Percentiles rank a stretch among this genome's conserved stretches.
These are phyloP conservation scores for Apostichopus japonicus DNA, from an alignment of 35 echinoderm and acorn worm species.

Conservation along the genomic window DNA sequence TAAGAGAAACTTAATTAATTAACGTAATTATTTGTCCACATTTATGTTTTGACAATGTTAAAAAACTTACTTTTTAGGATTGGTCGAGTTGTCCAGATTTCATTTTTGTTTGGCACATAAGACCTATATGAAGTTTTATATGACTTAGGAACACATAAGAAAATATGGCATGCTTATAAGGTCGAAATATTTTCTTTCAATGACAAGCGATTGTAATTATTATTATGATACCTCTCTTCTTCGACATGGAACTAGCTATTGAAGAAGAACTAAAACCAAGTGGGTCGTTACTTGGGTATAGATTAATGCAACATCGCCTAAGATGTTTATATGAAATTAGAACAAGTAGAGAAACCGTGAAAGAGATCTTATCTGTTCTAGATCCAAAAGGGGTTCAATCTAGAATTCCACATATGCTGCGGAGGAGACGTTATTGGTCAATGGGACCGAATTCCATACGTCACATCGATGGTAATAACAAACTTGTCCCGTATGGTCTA, in stretches of 20 bases:
- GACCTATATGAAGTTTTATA: too few species aligned
- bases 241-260: background rate
- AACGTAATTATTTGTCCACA: too few species aligned
- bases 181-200: too few species aligned
- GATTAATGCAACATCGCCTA: slow-evolving; percentile 56
- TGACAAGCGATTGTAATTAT: too few species aligned
- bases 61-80: too few species aligned
- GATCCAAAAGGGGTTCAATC: slow-evolving; percentile 56
- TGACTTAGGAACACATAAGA: too few species aligned
- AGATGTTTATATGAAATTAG: slow-evolving; percentile 29
- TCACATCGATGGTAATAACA: slow-evolving; percentile 66
- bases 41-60: too few species aligned
- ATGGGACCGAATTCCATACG: slow-evolving; percentile 70
- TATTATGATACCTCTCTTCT: too few species aligned
- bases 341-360: slow-evolving; percentile 38
- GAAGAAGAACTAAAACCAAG: background rate
- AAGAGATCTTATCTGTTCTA: slow-evolving; percentile 22
- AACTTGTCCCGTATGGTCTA: slow-evolving; percentile 75
- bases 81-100: too few species aligned
- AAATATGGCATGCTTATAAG: too few species aligned
- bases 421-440: slow-evolving; percentile 29
- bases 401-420: slow-evolving; percentile 29
- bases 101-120: too few species aligned
- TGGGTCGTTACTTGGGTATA: slow-evolving; percentile 37
- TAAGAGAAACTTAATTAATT: too few species aligned